phyloP scores from a whole-genome alignment of 2,888 invertebrate species.

The Ommatoiulus sabulosus region DNA sequence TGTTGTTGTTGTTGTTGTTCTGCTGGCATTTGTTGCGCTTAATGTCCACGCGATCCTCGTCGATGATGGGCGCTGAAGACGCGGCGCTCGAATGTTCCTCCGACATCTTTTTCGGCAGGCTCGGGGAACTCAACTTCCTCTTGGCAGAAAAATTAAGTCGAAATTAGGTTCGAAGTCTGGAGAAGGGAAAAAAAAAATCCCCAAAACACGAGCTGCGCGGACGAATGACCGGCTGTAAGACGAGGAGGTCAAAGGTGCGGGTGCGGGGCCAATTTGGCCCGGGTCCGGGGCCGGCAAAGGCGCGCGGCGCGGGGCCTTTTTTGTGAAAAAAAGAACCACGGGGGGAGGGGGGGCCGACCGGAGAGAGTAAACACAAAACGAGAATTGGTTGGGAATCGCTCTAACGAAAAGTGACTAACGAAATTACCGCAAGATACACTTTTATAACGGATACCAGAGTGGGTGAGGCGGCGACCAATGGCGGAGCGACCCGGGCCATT shows the following conservation, averaged over 20 bases:
- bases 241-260: too few species aligned
- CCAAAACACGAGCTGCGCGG: too few species aligned
- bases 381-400: conserved; percentile 42
- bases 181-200: too few species aligned
- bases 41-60: background rate
- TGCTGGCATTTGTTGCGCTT: background rate
- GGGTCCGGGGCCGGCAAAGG: background rate
- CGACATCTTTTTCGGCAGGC: too few species aligned
- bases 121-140: too few species aligned
- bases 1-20: background rate
- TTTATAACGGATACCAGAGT: conserved; percentile 45
- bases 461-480: too few species aligned
- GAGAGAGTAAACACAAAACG: conserved; percentile 5
- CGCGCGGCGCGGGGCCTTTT: background rate
- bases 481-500: too few species aligned
- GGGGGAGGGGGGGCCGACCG: conserved; percentile 13
- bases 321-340: background rate
- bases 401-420: conserved; percentile 53
- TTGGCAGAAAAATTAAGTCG: too few species aligned
- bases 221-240: too few species aligned
- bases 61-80: background rate
- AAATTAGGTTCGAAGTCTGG: background rate
- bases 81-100: background rate
- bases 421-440: conserved; percentile 51
- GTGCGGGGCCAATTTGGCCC: background rate